Evolutionary conservation across 1,140 invertebrate species (phyloP), one percentile per base, ranked within the genome.

Genomic region (Aricia agestis): DNA sequence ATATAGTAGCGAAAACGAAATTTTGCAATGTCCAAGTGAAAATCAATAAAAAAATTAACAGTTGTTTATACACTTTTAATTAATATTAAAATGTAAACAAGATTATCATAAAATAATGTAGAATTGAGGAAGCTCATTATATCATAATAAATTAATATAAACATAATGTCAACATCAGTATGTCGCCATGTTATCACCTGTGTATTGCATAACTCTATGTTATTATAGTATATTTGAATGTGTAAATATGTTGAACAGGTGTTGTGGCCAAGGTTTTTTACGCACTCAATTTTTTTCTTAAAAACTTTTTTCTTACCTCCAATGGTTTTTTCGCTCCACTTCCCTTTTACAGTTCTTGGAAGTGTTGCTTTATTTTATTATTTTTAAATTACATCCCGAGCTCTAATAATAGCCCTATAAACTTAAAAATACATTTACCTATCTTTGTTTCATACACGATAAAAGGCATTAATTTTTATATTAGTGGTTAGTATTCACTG

Each of bases 201-300:
- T 67, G 17, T 58, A 63, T 70, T 68, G 74, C 69, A 69, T 74
- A 78, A 76, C 77, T 78, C 77, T 70, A 68, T 72, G 79, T 74
- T 81, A 77, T 78, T 76, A 76, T 76, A 75, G 78, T 76, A 79
- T 78, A 82, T 82, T 86, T 79, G 83, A 84, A 84, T 80, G 68
- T 72, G 66, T 70, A 68, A 52, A 73, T 72, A 78, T 66, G 70
- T 72, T 63, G 74, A 86, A 86, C 85, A 89, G 83, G 85, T 87
- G 84, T 72, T 66, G 69, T 73, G 73, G 72, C 74, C 73, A 74
- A 72, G 72, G 72, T 80, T 72, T 78, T 75, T 71, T 69, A 61
- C 68, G 19, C 58, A 68, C 66, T 45, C 71, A 63, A 65, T 68
- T 74, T 74, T 68, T 65, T 71, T 57, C 9, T 19, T 61, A 65